Conservation (phyloP, 1,140 invertebrate species). For the Akabosia matsudoensis region DNA sequence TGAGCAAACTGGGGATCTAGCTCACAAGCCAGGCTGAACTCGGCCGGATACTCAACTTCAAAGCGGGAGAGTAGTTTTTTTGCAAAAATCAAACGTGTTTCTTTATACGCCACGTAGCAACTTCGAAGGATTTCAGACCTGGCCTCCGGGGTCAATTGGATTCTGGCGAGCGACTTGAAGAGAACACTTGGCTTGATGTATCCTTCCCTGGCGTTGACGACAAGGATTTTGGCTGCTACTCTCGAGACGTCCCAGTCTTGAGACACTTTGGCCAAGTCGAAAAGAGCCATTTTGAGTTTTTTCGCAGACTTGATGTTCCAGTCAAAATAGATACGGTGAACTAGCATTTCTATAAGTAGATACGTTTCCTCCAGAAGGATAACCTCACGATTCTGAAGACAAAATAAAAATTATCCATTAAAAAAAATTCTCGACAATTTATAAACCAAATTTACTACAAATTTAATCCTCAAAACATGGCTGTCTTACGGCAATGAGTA, state of each 20-base stretch:
- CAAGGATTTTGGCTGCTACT: slow-evolving; percentile 13
- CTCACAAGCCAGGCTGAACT: slow-evolving; percentile 39
- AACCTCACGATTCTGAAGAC: slow-evolving; percentile 15
- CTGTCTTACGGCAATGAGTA: slow-evolving; percentile 4
- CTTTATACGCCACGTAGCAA: slow-evolving; percentile 26
- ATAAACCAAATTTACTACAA: neutral
- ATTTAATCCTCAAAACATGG: neutral
- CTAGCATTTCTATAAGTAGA: slow-evolving; percentile 32
- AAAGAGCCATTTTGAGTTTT: neutral
- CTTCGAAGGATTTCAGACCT: slow-evolving; percentile 38
- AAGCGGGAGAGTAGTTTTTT: slow-evolving; percentile 29
- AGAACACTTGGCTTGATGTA: neutral
- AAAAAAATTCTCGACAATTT: neutral
- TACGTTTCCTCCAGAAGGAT: slow-evolving; percentile 27
- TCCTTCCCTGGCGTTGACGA: slow-evolving; percentile 8
- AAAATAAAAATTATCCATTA: neutral
- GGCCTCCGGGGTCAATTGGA: slow-evolving; percentile 27
- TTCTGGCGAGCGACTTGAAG: slow-evolving; percentile 17
- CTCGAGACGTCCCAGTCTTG: slow-evolving; percentile 34
- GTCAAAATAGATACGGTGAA: slow-evolving; percentile 1
- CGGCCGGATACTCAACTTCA: slow-evolving; percentile 42
- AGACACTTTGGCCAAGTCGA: slow-evolving; percentile 15
- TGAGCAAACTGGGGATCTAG: slow-evolving; percentile 29
- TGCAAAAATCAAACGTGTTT: slow-evolving; percentile 5
- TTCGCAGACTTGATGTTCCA: neutral